A percentile compares a stretch with the other conserved stretches of the same genome.
Evolutionary conservation across 2,797 vertebrate genomes (phyloP).

Genomic region (Pelodytes ibericus): DNA sequence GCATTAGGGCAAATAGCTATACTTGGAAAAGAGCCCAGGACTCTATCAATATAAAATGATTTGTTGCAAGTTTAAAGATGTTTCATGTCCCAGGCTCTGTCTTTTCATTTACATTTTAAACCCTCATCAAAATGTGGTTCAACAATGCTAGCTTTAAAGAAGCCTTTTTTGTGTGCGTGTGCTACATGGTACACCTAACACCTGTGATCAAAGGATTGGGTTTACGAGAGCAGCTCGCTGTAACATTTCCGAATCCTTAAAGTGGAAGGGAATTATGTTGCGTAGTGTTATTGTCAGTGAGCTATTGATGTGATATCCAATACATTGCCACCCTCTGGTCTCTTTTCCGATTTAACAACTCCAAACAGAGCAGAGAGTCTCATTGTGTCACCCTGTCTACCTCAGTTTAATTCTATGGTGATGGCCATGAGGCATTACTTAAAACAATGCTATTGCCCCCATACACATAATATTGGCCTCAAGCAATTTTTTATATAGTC

Average conservation of each 20-base stretch:
- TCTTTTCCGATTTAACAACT: conserved; percentile 5
- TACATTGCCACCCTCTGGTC: conserved; percentile 18
- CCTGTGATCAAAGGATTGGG: conserved; percentile 35
- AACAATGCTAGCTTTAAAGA: conserved; percentile 48
- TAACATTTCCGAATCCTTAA: conserved; percentile 19
- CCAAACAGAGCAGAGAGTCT: conserved; percentile 17
- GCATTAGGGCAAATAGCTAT: conserved; percentile 69
- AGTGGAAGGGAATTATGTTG: conserved; percentile 17
- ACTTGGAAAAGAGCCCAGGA: conserved; percentile 70
- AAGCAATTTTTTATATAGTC: no score
- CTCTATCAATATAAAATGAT: conserved; percentile 71
- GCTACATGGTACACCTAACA: conserved; percentile 22
- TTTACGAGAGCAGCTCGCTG: neutral
- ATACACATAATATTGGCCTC: no score
- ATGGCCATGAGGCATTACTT: no score
- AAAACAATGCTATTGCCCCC: no score
- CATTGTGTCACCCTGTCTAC: no score
- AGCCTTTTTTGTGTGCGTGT: conserved; percentile 32
- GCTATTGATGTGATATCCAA: conserved; percentile 12
- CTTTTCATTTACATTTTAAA: conserved; percentile 67
- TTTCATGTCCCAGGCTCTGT: conserved; percentile 65
- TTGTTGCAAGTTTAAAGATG: conserved; percentile 68
- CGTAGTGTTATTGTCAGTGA: conserved; percentile 20
- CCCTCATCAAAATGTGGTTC: conserved; percentile 64
- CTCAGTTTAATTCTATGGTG: no score